Conservation (phyloP, 35 echinoderm and acorn worm genomes). For the Amphiura filiformis region DNA sequence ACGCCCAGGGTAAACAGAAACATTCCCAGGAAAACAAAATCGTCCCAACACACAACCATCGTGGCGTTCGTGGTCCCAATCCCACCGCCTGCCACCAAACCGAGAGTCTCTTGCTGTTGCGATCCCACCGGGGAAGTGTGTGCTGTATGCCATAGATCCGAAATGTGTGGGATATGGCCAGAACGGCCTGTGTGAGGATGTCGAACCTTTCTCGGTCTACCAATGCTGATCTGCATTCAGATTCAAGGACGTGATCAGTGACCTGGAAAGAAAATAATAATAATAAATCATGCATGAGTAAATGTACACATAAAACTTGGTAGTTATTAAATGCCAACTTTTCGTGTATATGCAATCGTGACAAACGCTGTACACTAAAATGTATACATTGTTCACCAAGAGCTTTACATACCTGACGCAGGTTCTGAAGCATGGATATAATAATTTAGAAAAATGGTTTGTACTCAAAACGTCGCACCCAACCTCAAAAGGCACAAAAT, state of each 20-base stretch:
- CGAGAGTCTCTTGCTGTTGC: not conserved
- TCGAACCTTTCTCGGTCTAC: not conserved
- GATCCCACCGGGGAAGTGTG: not conserved
- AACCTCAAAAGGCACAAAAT: too few relatives aligned
- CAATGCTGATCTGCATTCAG: not conserved
- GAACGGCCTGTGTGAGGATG: not conserved
- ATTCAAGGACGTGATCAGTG: not conserved
- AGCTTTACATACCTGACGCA: too few relatives aligned
- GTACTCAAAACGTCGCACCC: too few relatives aligned
- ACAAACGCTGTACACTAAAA: too few relatives aligned
- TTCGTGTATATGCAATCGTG: too few relatives aligned
- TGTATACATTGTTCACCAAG: too few relatives aligned
- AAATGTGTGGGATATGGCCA: not conserved
- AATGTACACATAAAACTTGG: too few relatives aligned
- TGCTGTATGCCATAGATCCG: not conserved
- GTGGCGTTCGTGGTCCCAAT: too few relatives aligned
- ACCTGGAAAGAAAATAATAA: not conserved
- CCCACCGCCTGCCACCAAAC: not conserved
- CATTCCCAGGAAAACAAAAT: slow-evolving; percentile 66
- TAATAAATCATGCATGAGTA: too few relatives aligned
- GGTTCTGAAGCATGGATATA: too few relatives aligned
- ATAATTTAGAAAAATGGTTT: too few relatives aligned
- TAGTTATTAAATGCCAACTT: too few relatives aligned
- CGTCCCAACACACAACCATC: slow-evolving; percentile 46
- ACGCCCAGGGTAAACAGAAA: slow-evolving; percentile 73